Base-by-base conservation (phyloP, 2,797 vertebrate species). In the Rhinichthys osculus region DNA sequence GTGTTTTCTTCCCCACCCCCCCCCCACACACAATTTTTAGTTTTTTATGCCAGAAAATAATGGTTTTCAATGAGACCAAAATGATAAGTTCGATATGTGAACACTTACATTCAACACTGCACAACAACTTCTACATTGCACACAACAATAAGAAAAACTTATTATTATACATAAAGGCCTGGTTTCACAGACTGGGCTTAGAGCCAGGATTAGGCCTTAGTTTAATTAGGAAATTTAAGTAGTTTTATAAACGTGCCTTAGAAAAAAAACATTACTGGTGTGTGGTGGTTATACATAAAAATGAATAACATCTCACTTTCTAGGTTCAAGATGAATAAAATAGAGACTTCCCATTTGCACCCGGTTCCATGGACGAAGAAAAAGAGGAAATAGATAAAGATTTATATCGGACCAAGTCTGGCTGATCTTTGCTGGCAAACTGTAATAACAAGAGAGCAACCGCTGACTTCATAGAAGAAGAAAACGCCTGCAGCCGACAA, bases 321-420 rank as follows among this genome's bases (percentile, higher is more conserved):
- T 85, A 71, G 42, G 33, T 40, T 83, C 81, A 44, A 76, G 33
- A 87, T 82, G 81, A 21, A 54, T 17, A 23, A 64, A 50, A 52
- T 74, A 17, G 47, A 87, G 79, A 88, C 88, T 87, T 88, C 88
- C 84, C 71, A 57, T 88, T 89, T 90, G 85, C 89, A 77, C 86
- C 67, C 86, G 66, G 57, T 89, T 74, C 76, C 57, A 88, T 23
- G 44, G 74, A 52, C 8, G 16, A 59, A 33, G 57, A 81, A 85
- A 88, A 90, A 90, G 87, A 88, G 87, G 89, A 90, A 90, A 90
- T 16, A 35, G 40, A 87, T 82, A 38, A 81, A 84, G 77, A 79
- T 88, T 85, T 86, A 85, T 81, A 84, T 82, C 23, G 21, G 30
- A 81, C 47, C 4, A 33, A 62, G 73, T 64, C 59, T 9, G 50